A percentile compares a stretch with the other conserved stretches of the same genome.
These are phyloP conservation scores for Trogon melanurus DNA, from an alignment of 2,113 vertebrate genomes.

Conservation along the genomic window DNA sequence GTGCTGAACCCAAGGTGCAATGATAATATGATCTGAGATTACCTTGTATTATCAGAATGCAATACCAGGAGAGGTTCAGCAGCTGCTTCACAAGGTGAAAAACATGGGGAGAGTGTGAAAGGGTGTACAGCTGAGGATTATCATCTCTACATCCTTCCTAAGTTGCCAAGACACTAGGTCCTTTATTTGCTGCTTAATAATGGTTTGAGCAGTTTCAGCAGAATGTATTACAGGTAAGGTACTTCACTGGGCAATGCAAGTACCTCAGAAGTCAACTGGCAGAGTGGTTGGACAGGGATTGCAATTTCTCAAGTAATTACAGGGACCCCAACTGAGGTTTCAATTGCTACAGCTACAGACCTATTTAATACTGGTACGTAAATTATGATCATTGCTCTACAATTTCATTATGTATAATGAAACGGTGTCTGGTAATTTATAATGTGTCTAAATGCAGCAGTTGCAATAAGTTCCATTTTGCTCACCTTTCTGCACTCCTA, in stretches of 20 bases:
- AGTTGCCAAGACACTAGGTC: not conserved
- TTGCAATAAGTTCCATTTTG: not conserved
- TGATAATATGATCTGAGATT: not conserved
- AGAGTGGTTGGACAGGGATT: not conserved
- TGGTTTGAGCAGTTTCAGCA: not conserved
- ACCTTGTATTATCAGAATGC: not conserved
- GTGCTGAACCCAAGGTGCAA: fast-evolving
- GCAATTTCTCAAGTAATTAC: not conserved
- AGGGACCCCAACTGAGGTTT: not conserved
- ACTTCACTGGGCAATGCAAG: not conserved
- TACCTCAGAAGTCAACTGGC: not conserved
- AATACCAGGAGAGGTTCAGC: not conserved
- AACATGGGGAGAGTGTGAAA: not conserved
- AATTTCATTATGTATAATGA: not conserved
- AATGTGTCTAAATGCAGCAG: not conserved
- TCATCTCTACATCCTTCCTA: not conserved
- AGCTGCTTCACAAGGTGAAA: not conserved
- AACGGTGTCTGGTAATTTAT: not conserved
- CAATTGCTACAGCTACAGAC: not conserved
- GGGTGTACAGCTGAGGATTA: not conserved
- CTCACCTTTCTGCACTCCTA: not conserved
- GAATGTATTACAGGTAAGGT: not conserved
- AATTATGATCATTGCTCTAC: not conserved
- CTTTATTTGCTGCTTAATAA: not conserved
- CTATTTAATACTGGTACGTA: not conserved